Percentiles rank a stretch among this genome's conserved stretches.
These are phyloP conservation scores for Nineta flava DNA, from an alignment of 2,888 invertebrate genomes.

Conservation along the genomic window DNA sequence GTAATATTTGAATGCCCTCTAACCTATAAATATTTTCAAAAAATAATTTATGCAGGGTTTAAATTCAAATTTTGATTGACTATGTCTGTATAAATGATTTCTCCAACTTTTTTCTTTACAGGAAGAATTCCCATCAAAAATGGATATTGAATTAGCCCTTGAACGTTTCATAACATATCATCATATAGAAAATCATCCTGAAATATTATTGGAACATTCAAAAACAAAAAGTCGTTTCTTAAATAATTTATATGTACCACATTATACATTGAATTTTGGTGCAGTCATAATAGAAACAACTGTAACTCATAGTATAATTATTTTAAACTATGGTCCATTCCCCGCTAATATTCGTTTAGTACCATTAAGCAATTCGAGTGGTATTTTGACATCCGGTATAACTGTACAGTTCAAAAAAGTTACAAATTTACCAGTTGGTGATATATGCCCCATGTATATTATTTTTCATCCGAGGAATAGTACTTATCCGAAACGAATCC, in stretches of 20 bases:
- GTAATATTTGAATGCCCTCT: too few species aligned
- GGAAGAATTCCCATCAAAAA: slow-evolving; percentile 33
- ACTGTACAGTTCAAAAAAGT: slow-evolving; percentile 21
- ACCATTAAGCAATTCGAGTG: slow-evolving; percentile 13
- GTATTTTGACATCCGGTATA: slow-evolving; percentile 19
- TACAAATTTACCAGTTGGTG: slow-evolving; percentile 31
- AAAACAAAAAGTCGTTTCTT: slow-evolving; percentile 22
- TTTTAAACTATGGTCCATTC: slow-evolving; percentile 40
- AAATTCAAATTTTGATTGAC: too few species aligned
- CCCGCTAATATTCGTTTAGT: slow-evolving; percentile 28
- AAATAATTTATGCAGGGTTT: too few species aligned
- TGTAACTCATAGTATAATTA: slow-evolving; percentile 29
- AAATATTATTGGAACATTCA: slow-evolving; percentile 23
- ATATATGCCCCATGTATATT: slow-evolving; percentile 32
- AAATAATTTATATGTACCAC: slow-evolving; percentile 30
- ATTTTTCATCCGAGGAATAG: slow-evolving; percentile 32
- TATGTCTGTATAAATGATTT: too few species aligned
- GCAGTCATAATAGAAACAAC: slow-evolving; percentile 32
- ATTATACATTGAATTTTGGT: slow-evolving; percentile 40
- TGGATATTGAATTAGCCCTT: slow-evolving; percentile 44
- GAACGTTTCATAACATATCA: slow-evolving; percentile 35
- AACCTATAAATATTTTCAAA: too few species aligned
- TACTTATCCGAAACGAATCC: slow-evolving; percentile 29
- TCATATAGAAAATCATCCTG: slow-evolving; percentile 29
- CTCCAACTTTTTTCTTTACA: slow-evolving; percentile 11